A percentile compares a stretch with the other conserved stretches of the same genome.
These are phyloP conservation scores for Enchytraeus crypticus DNA, from an alignment of 2,888 invertebrate species.

Conservation along the genomic window DNA sequence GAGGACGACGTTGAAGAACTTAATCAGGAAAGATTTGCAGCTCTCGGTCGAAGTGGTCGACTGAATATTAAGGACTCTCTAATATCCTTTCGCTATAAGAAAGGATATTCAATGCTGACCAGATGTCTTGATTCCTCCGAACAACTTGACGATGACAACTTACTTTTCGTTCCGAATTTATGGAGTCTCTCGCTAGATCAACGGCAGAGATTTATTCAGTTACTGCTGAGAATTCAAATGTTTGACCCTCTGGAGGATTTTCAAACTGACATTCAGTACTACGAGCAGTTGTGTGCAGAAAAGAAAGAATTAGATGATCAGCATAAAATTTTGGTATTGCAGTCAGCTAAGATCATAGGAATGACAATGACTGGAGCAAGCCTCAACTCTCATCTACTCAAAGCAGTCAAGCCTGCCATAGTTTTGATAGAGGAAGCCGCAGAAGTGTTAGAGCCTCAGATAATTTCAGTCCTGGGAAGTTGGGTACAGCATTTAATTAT, in stretches of 20 bases:
- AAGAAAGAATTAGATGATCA: constrained; percentile 11
- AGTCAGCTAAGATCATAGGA: too few species aligned
- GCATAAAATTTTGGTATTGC: constrained; percentile 7
- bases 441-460: constrained; percentile 22
- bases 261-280: not conserved
- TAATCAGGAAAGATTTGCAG: too few species aligned
- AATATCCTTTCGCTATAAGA: too few species aligned
- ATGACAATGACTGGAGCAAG: constrained; percentile 25
- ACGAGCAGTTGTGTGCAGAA: not conserved
- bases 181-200: constrained; percentile 8
- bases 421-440: constrained; percentile 23
- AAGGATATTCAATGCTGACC: too few species aligned
- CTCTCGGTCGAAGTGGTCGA: too few species aligned
- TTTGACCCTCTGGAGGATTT: constrained; percentile 1
- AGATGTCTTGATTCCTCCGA: too few species aligned
- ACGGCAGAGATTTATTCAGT: constrained; percentile 10
- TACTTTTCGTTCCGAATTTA: too few species aligned
- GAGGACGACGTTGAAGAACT: too few species aligned
- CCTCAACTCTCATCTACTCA: constrained; percentile 12
- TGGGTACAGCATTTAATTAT: constrained; percentile 19
- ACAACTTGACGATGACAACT: too few species aligned
- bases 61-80: too few species aligned
- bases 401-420: constrained; percentile 10
- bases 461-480: constrained; percentile 14
- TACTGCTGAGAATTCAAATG: not conserved